These are phyloP conservation scores for Tiphia femorata DNA, from an alignment of 2,888 invertebrate genomes.

Conservation along the genomic window DNA sequence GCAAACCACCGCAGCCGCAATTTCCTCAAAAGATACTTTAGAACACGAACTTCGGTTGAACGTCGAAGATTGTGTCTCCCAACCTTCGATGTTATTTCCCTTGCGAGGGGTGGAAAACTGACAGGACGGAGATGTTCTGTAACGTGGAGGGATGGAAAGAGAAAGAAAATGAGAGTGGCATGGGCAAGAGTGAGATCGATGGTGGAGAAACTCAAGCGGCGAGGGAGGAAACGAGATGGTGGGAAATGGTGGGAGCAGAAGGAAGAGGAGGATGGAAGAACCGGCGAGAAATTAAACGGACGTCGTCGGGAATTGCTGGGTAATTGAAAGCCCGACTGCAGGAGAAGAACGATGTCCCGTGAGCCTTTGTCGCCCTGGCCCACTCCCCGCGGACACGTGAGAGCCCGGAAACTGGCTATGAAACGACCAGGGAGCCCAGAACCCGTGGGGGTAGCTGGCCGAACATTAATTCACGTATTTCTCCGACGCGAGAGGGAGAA, in stretches of 20 bases:
- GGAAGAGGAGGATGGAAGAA: constrained; percentile 6
- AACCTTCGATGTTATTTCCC: not conserved
- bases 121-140: not conserved
- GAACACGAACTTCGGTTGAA: too few species aligned
- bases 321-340: constrained; percentile 58
- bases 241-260: constrained; percentile 2
- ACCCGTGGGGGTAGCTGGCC: constrained; percentile 23
- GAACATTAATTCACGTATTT: constrained; percentile 47
- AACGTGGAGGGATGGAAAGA: not conserved
- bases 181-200: not conserved
- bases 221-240: not conserved
- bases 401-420: constrained; percentile 40
- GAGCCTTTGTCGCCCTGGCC: constrained; percentile 45
- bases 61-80: too few species aligned
- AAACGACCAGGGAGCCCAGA: constrained; percentile 34
- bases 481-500: constrained; percentile 26
- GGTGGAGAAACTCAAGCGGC: constrained; percentile 9
- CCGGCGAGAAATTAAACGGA: constrained; percentile 46
- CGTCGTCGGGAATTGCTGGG: constrained; percentile 57
- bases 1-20: too few species aligned
- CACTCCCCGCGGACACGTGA: constrained; percentile 22
- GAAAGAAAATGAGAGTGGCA: not conserved
- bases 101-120: not conserved
- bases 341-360: constrained; percentile 46
- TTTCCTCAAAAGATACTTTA: too few species aligned